These are phyloP conservation scores for Apodemia mormo DNA, from an alignment of 2,888 invertebrate species.

Conservation along the genomic window DNA sequence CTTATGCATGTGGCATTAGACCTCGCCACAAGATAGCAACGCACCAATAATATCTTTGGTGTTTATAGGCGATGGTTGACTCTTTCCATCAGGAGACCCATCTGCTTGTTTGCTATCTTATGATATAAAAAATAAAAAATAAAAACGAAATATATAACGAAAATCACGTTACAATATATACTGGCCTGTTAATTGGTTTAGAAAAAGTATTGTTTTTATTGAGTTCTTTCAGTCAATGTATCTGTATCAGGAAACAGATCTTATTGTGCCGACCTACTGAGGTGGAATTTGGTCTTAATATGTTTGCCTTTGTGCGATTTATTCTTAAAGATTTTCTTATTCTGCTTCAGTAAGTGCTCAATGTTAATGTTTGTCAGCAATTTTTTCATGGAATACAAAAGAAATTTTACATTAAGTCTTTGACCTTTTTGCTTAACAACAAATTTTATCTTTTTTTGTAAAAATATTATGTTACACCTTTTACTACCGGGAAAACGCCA, in stretches of 20 bases:
- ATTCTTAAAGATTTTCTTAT: background rate
- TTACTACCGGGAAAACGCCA: no score
- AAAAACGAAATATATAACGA: no score
- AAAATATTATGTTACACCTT: no score
- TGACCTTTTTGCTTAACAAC: no score
- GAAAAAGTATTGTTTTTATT: constrained; percentile 1
- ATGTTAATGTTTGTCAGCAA: constrained; percentile 1
- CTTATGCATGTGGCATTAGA: no score
- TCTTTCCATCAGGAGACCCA: no score
- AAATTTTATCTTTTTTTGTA: no score
- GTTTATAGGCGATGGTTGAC: no score
- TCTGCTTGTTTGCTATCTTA: no score
- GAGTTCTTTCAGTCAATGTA: background rate
- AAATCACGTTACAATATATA: background rate
- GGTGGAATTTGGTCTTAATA: constrained; percentile 9
- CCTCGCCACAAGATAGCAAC: no score
- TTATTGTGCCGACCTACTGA: constrained; percentile 5
- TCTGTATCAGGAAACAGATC: constrained; percentile 11
- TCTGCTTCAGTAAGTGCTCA: background rate
- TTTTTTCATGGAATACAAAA: background rate
- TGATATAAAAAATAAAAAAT: no score
- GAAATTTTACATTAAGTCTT: background rate
- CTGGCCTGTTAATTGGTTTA: background rate
- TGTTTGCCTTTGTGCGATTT: constrained; percentile 7
- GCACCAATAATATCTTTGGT: no score